phyloP scores from a whole-genome alignment of 2,113 vertebrate genomes.

The Silurus meridionalis region DNA sequence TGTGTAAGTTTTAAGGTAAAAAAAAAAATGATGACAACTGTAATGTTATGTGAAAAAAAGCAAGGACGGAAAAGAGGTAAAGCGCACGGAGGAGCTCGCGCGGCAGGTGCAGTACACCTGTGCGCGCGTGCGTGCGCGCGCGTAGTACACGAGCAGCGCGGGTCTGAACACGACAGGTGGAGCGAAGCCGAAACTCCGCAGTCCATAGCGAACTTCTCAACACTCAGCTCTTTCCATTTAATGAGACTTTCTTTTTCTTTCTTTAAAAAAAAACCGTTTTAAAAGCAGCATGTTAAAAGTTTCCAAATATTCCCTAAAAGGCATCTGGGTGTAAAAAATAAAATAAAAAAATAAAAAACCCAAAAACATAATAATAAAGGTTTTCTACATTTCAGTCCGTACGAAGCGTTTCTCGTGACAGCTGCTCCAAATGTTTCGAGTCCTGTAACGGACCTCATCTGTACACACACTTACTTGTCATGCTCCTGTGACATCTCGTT shows the following conservation, averaged over 20 bases:
- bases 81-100: neutral
- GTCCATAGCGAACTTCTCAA: neutral
- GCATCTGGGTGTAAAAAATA: neutral
- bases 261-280: neutral
- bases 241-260: too few species aligned
- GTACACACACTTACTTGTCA: conserved; percentile 90
- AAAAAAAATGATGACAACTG: too few species aligned
- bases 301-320: neutral
- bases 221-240: neutral
- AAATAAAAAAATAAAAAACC: neutral
- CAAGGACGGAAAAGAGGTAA: neutral
- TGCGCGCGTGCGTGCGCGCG: neutral
- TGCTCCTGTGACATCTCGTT: conserved; percentile 95
- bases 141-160: conserved; percentile 50
- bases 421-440: conserved; percentile 24
- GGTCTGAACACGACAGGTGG: conserved; percentile 75
- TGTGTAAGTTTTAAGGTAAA: too few species aligned
- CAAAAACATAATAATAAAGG: neutral
- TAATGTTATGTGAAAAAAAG: neutral
- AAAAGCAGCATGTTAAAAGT: neutral
- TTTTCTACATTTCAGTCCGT: neutral
- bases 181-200: conserved; percentile 42
- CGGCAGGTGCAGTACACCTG: conserved; percentile 23
- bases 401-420: conserved; percentile 20
- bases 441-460: conserved; percentile 49